Base-by-base conservation (phyloP, 2,113 vertebrate species). In the Oryzias celebensis region DNA sequence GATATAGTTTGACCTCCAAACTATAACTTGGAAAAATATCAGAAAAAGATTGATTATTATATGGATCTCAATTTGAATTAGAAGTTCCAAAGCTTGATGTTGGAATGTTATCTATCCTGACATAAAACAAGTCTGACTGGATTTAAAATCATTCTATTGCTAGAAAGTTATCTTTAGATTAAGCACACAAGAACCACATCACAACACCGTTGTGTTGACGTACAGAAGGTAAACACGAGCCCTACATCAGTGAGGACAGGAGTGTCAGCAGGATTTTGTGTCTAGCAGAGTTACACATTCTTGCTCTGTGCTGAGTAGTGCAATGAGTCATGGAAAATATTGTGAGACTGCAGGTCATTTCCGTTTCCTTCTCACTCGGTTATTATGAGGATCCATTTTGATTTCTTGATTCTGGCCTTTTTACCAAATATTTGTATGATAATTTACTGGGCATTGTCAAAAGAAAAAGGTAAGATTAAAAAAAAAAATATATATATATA, bases 271-370 rank as follows among this genome's bases (percentile, higher is more conserved):
- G 20, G 46, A 14, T 24, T 20, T 57, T 36, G 13, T 44, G 41
- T 46, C 36, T 36, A 12, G 8, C 36, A 36, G 10, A 36, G 46
- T 36, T 7, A 36, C 31, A 36, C 31, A 7, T 12, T 12, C 36
- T 10, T 36, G 36, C 8, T 36, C 8, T 0, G 2, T 12, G 36
- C 36, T 68, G 43, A 52, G 36, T 14, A 54, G 23, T 17, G 41
- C 22, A 23, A 51, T 50, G 51, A 60, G 51, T 65, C 62, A 24
- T 31, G 47, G 50, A 5, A 55, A 51, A 7, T 62, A 53, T 49
- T 18, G 28, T 44, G 44, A 52, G n/a, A 54, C 22, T n/a, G 43
- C 54, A 68, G 53, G 58, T 58, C 22, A 49, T 16, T 17, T 68
- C 45, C 13, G n/a, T 52, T 68, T 41, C 50, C 46, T 62, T 68